Conservation (phyloP, 2,113 vertebrate genomes). For the Melanostigma gelatinosum region DNA sequence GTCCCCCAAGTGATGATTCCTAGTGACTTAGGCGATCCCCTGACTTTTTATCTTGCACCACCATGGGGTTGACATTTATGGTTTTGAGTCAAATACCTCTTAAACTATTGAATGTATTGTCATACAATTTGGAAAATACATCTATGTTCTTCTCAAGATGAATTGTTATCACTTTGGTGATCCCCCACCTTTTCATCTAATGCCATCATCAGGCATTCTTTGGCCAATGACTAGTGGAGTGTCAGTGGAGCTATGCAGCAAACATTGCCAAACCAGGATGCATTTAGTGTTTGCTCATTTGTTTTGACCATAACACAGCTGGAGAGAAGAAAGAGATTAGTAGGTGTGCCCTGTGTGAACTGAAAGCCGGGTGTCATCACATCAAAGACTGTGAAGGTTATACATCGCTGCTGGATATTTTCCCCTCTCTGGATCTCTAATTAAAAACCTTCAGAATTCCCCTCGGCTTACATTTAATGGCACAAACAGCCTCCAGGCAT, state of each 20-base stretch:
- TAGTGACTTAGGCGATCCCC: background rate
- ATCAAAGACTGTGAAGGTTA: constrained; percentile 64
- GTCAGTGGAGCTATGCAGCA: constrained; percentile 35
- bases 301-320: constrained; percentile 77
- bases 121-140: background rate
- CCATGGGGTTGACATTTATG: background rate
- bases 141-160: background rate
- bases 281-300: constrained; percentile 59
- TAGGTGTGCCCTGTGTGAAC: constrained; percentile 45
- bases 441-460: constrained; percentile 69
- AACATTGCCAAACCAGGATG: constrained; percentile 34
- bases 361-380: constrained; percentile 55
- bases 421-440: constrained; percentile 52
- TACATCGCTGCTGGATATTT: constrained; percentile 59
- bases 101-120: background rate
- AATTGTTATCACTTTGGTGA: background rate
- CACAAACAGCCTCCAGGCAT: constrained; percentile 47
- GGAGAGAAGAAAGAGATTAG: constrained; percentile 54
- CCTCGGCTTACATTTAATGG: constrained; percentile 59
- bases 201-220: background rate
- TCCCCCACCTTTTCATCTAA: background rate
- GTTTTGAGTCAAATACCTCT: background rate
- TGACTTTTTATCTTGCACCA: background rate
- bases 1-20: background rate
- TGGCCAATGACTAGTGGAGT: no score